A percentile compares a stretch with the other conserved stretches of the same genome.
Conservation (phyloP, 2,888 invertebrate genomes). For the Pyrocoelia pectoralis region DNA sequence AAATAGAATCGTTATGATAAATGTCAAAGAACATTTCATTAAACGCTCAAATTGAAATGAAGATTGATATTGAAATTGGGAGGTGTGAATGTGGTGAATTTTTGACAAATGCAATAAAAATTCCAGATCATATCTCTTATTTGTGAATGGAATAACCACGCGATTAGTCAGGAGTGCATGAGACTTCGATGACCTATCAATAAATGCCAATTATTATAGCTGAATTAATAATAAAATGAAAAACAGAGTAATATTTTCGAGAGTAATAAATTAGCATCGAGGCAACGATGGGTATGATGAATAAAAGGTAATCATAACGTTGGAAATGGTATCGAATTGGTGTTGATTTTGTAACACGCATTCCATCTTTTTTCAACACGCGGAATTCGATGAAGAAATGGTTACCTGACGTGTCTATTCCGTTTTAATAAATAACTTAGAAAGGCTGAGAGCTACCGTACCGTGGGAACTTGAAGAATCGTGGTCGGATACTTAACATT, state of each 20-base stretch:
- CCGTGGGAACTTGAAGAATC: conserved; percentile 54
- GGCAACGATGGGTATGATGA: background rate
- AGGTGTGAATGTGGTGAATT: too few relatives aligned
- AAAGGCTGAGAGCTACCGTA: conserved; percentile 53
- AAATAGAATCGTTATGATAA: too few relatives aligned
- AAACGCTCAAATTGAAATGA: too few relatives aligned
- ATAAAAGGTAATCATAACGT: background rate
- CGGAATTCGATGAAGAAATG: conserved; percentile 18
- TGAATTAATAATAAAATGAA: background rate
- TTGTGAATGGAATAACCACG: too few relatives aligned
- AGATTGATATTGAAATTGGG: too few relatives aligned
- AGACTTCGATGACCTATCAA: too few relatives aligned
- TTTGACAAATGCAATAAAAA: too few relatives aligned
- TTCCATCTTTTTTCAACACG: background rate
- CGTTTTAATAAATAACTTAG: conserved; percentile 44
- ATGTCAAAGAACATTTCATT: too few relatives aligned
- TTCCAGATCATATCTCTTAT: too few relatives aligned
- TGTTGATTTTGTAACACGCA: background rate
- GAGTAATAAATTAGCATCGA: background rate
- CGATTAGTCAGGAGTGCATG: too few relatives aligned
- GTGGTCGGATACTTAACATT: conserved; percentile 54
- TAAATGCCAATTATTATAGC: too few relatives aligned
- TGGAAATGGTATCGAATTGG: background rate
- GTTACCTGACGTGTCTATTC: conserved; percentile 35
- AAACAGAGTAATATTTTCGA: background rate